phyloP scores from a whole-genome alignment of 2,888 invertebrate genomes.

The Nomada ferruginata region DNA sequence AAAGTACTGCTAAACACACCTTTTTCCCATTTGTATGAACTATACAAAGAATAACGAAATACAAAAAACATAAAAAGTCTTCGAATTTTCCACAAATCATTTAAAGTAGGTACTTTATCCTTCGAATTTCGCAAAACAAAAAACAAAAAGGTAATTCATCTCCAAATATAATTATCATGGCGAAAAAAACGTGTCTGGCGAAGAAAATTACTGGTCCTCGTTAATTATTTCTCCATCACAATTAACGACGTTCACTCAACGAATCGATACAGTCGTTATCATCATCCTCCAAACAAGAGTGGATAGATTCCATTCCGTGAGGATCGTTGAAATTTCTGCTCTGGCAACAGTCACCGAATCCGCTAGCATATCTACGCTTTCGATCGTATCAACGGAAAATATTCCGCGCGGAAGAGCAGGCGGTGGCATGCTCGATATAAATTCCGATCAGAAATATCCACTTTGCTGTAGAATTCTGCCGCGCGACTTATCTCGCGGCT shows the following conservation, averaged over 20 bases:
- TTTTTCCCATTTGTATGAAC: too few species aligned
- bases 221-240: background rate
- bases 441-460: constrained; percentile 70
- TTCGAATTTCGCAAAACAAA: too few species aligned
- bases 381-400: constrained; percentile 31
- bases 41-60: too few species aligned
- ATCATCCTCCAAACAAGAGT: background rate
- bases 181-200: too few species aligned
- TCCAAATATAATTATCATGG: too few species aligned
- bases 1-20: too few species aligned
- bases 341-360: background rate
- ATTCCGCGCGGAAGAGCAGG: constrained; percentile 9
- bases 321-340: background rate
- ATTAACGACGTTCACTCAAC: background rate
- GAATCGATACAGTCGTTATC: background rate
- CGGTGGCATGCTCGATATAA: constrained; percentile 53
- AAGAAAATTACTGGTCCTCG: background rate
- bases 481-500: constrained; percentile 63
- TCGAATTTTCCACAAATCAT: too few species aligned
- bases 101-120: too few species aligned
- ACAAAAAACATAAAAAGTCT: too few species aligned
- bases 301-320: background rate
- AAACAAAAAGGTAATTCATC: too few species aligned
- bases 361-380: constrained; percentile 7
- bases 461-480: constrained; percentile 64